Conservation (phyloP, 2,113 vertebrate genomes). For the Chroicocephalus ridibundus region DNA sequence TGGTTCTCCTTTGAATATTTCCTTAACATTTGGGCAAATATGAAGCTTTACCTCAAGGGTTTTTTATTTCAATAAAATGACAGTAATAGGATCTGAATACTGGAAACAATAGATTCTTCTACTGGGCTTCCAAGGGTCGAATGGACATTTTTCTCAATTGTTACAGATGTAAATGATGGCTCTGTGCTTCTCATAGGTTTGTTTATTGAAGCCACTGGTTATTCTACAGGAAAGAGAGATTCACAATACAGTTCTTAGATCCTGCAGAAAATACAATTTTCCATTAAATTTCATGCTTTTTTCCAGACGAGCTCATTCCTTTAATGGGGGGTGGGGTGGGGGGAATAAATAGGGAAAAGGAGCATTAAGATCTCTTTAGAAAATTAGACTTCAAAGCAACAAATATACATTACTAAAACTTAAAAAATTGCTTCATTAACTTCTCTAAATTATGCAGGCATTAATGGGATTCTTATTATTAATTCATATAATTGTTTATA, state of each 20-base stretch:
- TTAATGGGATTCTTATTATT: conserved; percentile 73
- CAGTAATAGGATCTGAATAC: not conserved
- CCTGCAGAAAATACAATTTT: conserved; percentile 4
- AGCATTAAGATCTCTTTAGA: conserved; percentile 23
- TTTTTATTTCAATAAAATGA: not conserved
- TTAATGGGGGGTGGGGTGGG: not conserved
- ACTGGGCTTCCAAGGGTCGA: not conserved
- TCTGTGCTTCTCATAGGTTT: not conserved
- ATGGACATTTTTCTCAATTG: not conserved
- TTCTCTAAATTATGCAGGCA: conserved; percentile 54
- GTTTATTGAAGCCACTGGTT: not conserved
- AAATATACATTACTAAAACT: conserved; percentile 60
- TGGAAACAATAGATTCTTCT: not conserved
- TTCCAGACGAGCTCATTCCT: not conserved
- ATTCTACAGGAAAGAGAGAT: not conserved
- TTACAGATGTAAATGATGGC: not conserved
- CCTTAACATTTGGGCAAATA: not conserved
- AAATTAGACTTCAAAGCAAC: conserved; percentile 37
- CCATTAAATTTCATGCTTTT: not conserved
- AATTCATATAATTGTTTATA: conserved; percentile 74
- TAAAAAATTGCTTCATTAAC: conserved; percentile 68
- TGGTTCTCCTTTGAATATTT: not conserved
- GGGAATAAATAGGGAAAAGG: not conserved
- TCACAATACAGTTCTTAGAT: not conserved
- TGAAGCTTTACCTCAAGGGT: not conserved